Evolutionary conservation across 2,113 vertebrate species (phyloP).

Genomic region (Capricornis sumatraensis): DNA sequence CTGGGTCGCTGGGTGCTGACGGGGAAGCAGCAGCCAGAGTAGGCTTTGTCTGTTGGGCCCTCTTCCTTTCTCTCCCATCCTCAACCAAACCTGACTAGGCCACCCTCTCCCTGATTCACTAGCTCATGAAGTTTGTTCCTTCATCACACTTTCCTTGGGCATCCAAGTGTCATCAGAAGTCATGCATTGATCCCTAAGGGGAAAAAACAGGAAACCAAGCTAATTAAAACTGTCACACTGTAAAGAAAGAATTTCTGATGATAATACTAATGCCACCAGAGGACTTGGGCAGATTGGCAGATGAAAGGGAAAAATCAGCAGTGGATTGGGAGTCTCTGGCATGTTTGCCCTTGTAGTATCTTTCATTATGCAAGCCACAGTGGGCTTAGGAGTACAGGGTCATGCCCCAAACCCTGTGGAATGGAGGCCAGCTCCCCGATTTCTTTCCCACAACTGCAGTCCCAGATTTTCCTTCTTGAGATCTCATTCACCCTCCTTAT

Average conservation of each 20-base stretch:
- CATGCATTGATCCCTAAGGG: not conserved
- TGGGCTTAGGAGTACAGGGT: not conserved
- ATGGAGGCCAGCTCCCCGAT: not conserved
- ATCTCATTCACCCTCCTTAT: not conserved
- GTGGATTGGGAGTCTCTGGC: not conserved
- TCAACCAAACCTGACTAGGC: not conserved
- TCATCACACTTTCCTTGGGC: not conserved
- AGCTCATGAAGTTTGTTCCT: not conserved
- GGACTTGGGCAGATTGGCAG: not conserved
- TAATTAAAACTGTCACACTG: conserved; percentile 19
- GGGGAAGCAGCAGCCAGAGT: not conserved
- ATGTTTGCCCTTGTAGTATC: not conserved
- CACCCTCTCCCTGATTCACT: not conserved
- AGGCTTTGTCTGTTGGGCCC: not conserved
- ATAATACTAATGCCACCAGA: not conserved
- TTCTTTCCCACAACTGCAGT: not conserved
- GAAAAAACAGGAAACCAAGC: conserved; percentile 41
- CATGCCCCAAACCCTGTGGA: too few species aligned
- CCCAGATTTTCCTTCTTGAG: not conserved
- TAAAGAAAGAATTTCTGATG: not conserved
- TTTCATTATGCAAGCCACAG: not conserved
- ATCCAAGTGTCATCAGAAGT: not conserved
- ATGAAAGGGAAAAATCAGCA: not conserved
- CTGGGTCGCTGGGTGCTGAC: not conserved
- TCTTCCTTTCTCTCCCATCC: not conserved